These are phyloP conservation scores for Schrankia costaestrigalis DNA, from an alignment of 2,888 invertebrate species.

Conservation along the genomic window DNA sequence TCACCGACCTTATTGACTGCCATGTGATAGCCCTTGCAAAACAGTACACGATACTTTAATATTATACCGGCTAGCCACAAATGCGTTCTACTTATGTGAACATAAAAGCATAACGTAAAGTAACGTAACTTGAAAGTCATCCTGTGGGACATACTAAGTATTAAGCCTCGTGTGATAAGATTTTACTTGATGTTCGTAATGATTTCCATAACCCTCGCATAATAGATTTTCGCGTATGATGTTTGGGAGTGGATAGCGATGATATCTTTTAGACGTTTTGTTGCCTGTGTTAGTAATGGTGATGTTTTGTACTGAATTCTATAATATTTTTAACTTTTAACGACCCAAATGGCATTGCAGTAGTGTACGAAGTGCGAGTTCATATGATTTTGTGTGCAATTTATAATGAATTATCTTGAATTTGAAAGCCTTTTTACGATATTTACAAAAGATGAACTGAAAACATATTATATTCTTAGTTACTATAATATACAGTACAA, in stretches of 20 bases:
- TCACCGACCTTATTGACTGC: constrained; percentile 59
- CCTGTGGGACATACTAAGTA: constrained; percentile 1
- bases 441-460: too few relatives aligned
- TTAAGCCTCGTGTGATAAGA: constrained; percentile 2
- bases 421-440: too few relatives aligned
- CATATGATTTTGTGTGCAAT: too few relatives aligned
- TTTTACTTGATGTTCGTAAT: constrained; percentile 7
- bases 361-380: too few relatives aligned
- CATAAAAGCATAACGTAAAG: constrained; percentile 16
- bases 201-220: constrained; percentile 3
- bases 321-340: too few relatives aligned
- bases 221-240: constrained; percentile 2
- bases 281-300: too few relatives aligned
- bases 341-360: too few relatives aligned
- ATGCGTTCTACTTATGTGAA: constrained; percentile 9
- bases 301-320: too few relatives aligned
- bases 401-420: too few relatives aligned
- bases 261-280: too few relatives aligned
- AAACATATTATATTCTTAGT: too few relatives aligned
- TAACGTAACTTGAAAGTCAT: constrained; percentile 5
- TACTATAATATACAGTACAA: too few relatives aligned
- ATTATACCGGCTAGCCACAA: constrained; percentile 9
- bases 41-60: constrained; percentile 46
- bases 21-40: constrained; percentile 60
- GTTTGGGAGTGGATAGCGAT: constrained; percentile 3